Base-by-base conservation (phyloP, 2,113 vertebrate genomes). In the Oncorhynchus clarkii region DNA sequence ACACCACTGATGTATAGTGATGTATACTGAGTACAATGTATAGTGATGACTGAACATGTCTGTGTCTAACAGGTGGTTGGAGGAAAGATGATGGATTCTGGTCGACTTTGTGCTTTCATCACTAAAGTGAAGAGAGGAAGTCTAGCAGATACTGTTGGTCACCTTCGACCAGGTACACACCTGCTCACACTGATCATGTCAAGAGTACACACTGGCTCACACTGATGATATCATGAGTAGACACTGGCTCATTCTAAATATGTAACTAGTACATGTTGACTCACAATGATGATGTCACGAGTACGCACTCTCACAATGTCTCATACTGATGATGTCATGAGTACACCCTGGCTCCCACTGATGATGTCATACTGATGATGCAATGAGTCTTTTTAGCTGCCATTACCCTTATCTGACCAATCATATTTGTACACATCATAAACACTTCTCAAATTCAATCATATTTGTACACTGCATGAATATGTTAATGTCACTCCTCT, bases 81-180 rank as follows among this genome's bases (percentile, higher is more conserved):
- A 81, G 98, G 98, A 69, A 99, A 98, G 89, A 97, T 98, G 96
- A 98, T 95, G 59, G 96, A 98, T 89, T 96, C 96, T 59, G 97
- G 97, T 82, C 94, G 94, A 59, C 95, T 99, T n/a, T 99, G 97
- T 81, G 98, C 98, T 14, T 99, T 98, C 91, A 99, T 99, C 92
- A 99, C 98, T 73, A 99, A 99, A 90, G 98, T 99, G 72, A 99
- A 98, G 92, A 97, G 92, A 93, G 98, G 98, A 89, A 99, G 98
- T 91, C 93, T 99, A 89, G 98, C 97, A 26, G 98, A 99, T 84
- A 97, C 96, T 2, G 97, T 99, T 66, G 97, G 98, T 31, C 97
- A 98, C 88, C 95, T 99, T 82, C 95, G 97, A 91, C 95, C 97
- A 94, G 97, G 97, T 99, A 94, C 27, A 34, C 69, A 66, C 71